Conservation (phyloP, 2,797 vertebrate species). For the Margarornis squamiger region DNA sequence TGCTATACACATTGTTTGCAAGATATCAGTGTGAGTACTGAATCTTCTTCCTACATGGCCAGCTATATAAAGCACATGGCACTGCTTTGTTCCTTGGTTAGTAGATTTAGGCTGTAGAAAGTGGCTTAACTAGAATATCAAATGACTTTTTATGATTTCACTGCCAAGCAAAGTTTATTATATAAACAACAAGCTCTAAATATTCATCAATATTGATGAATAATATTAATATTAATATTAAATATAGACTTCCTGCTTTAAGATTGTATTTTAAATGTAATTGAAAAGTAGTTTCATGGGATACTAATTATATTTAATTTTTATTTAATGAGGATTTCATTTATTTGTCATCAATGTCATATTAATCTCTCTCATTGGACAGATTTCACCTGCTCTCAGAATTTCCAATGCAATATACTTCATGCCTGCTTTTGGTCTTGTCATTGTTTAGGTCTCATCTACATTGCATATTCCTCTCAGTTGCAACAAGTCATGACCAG, state of each 20-base stretch:
- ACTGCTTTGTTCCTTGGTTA: not conserved
- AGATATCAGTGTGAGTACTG: not conserved
- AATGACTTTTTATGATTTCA: not conserved
- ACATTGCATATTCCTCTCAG: not conserved
- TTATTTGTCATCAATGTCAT: not conserved
- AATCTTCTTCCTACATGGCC: not conserved
- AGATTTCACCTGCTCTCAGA: not conserved
- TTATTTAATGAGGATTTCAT: not conserved
- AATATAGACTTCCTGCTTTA: not conserved
- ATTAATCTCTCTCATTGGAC: not conserved
- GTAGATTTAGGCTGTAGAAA: not conserved
- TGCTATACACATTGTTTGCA: conserved; percentile 55
- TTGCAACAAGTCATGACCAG: not conserved
- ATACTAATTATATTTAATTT: not conserved
- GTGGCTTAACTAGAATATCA: not conserved
- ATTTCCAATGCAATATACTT: not conserved
- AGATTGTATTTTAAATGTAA: not conserved
- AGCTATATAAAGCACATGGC: not conserved
- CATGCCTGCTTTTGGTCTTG: not conserved
- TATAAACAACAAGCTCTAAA: not conserved
- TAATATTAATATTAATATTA: not conserved
- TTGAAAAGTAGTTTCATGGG: not conserved
- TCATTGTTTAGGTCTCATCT: not conserved
- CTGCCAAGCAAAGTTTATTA: not conserved
- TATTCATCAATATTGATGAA: not conserved